phyloP scores from a whole-genome alignment of 2,113 vertebrate species.

The Alexandromys fortis region DNA sequence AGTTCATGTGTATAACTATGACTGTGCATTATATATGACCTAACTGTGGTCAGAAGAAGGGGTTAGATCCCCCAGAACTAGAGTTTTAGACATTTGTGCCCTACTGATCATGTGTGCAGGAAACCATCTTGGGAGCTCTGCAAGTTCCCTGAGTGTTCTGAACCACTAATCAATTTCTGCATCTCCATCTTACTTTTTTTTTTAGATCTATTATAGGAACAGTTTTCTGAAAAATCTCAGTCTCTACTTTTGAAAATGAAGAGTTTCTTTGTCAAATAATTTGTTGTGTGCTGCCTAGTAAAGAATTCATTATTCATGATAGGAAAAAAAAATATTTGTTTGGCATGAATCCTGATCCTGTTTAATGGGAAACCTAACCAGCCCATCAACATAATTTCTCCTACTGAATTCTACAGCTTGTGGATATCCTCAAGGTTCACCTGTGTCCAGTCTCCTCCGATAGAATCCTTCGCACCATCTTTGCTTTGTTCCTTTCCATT shows the following conservation, averaged over 20 bases:
- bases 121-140: neutral
- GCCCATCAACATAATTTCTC: neutral
- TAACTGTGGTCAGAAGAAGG: neutral
- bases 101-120: no score
- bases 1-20: neutral
- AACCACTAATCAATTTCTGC: neutral
- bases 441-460: neutral
- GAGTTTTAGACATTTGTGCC: no score
- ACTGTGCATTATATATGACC: no score
- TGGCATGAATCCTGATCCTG: neutral
- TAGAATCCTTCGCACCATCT: neutral
- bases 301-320: neutral
- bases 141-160: neutral
- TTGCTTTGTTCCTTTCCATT: neutral
- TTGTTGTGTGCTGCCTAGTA: neutral
- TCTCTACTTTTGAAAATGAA: constrained; percentile 2
- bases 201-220: neutral
- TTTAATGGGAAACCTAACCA: neutral
- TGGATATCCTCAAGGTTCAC: neutral
- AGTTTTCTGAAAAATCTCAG: neutral
- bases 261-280: neutral
- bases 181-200: neutral
- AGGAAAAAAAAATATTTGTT: neutral
- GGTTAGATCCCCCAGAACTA: neutral
- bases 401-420: neutral